Percentiles rank a stretch among this genome's conserved stretches.
Evolutionary conservation across 1,140 invertebrate genomes (phyloP).

Genomic region (Samia ricini): DNA sequence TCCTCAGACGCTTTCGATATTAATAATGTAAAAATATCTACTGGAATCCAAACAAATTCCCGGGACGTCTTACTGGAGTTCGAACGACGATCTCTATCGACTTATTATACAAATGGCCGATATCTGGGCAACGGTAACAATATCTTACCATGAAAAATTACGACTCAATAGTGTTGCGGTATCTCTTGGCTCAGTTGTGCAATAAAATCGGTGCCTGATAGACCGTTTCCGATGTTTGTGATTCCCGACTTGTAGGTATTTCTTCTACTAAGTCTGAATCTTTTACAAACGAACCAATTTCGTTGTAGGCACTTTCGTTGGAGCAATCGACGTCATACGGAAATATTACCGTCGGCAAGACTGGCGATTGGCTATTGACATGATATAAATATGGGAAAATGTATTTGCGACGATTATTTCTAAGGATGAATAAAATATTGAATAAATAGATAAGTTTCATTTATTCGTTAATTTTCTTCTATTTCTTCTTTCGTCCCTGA

Average conservation of each 20-base stretch:
- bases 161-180: slow-evolving; percentile 37
- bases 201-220: slow-evolving; percentile 44
- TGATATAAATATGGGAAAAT: background rate
- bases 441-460: too few relatives aligned
- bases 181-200: slow-evolving; percentile 33
- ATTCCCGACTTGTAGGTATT: slow-evolving; percentile 27
- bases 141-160: slow-evolving; percentile 60
- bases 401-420: too few relatives aligned
- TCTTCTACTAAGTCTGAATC: slow-evolving; percentile 22
- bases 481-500: too few relatives aligned
- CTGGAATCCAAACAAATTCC: slow-evolving; percentile 45
- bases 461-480: too few relatives aligned
- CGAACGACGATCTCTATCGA: slow-evolving; percentile 50
- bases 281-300: slow-evolving; percentile 31
- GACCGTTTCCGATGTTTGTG: slow-evolving; percentile 31
- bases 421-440: too few relatives aligned
- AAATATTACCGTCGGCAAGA: slow-evolving; percentile 13
- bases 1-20: background rate
- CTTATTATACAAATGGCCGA: slow-evolving; percentile 63
- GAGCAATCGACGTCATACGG: slow-evolving; percentile 20
- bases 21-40: background rate
- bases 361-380: slow-evolving; percentile 9
- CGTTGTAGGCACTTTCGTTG: slow-evolving; percentile 20
- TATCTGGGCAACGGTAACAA: slow-evolving; percentile 49
- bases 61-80: slow-evolving; percentile 36